Evolutionary conservation across 2,797 vertebrate genomes (phyloP).

Genomic region (Pangasius mekongensis): DNA sequence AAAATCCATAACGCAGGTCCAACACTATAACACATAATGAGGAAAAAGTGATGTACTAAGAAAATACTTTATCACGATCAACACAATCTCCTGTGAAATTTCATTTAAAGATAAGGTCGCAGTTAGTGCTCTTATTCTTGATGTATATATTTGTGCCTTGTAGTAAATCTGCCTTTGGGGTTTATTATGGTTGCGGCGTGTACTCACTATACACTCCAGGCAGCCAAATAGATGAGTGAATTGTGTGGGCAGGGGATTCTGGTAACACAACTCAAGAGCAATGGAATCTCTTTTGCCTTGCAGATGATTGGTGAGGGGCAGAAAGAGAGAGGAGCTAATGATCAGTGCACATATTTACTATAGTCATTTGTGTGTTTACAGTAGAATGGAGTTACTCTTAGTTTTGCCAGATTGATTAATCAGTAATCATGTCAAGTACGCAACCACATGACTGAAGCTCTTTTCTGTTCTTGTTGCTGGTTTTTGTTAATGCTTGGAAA

Average conservation of each 20-base stretch:
- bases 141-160: slow-evolving; percentile 21
- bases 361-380: not conserved
- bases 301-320: not conserved
- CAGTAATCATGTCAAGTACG: not conserved
- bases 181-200: slow-evolving; percentile 44
- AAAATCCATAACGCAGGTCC: not conserved
- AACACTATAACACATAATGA: not conserved
- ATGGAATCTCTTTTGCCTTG: slow-evolving; percentile 47
- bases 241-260: slow-evolving; percentile 33
- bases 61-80: not conserved
- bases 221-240: slow-evolving; percentile 20
- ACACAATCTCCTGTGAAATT: not conserved
- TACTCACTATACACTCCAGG: slow-evolving; percentile 39
- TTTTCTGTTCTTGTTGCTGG: not conserved
- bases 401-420: slow-evolving; percentile 15
- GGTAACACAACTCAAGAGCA: slow-evolving; percentile 44
- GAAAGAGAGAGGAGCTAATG: not conserved
- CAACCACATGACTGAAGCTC: not conserved
- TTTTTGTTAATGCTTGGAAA: slow-evolving; percentile 26
- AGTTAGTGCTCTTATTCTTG: slow-evolving; percentile 12
- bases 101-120: not conserved
- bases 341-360: slow-evolving; percentile 11
- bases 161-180: slow-evolving; percentile 27
- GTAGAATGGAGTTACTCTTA: not conserved
- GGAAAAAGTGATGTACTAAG: not conserved